Percentiles rank a stretch among this genome's conserved stretches.
These are phyloP conservation scores for Drosophila dives DNA, from an alignment of 2,888 invertebrate species.

Conservation along the genomic window DNA sequence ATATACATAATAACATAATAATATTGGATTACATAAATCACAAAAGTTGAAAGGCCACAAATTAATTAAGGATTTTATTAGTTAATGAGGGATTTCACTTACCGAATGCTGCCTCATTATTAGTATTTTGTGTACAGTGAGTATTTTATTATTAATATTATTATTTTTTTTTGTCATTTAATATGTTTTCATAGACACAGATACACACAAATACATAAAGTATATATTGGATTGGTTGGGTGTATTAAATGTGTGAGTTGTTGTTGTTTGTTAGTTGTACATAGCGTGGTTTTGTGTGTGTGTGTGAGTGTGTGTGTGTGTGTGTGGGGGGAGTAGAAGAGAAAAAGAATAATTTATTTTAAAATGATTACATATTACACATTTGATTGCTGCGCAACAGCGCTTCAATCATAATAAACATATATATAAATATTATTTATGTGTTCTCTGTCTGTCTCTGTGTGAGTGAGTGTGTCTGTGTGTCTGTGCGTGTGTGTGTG, in stretches of 20 bases:
- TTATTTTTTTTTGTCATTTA: slow-evolving; percentile 6
- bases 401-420: slow-evolving; percentile 52
- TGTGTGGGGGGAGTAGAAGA: slow-evolving; percentile 52
- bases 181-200: slow-evolving; percentile 53
- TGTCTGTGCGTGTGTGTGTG: slow-evolving; percentile 17
- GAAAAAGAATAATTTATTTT: slow-evolving; percentile 63
- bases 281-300: slow-evolving; percentile 13
- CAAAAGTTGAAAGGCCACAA: slow-evolving; percentile 10
- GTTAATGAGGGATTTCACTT: slow-evolving; percentile 48
- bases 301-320: slow-evolving; percentile 32
- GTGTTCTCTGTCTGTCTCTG: slow-evolving; percentile 19
- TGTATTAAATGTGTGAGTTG: slow-evolving; percentile 36
- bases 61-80: slow-evolving; percentile 21
- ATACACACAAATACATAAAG: slow-evolving; percentile 67
- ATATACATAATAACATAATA: not conserved
- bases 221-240: slow-evolving; percentile 43
- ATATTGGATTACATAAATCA: not conserved
- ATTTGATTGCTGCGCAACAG: slow-evolving; percentile 38
- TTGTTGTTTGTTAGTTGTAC: slow-evolving; percentile 28
- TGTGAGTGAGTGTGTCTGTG: slow-evolving; percentile 9
- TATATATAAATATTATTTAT: slow-evolving; percentile 38
- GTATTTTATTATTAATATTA: slow-evolving; percentile 24
- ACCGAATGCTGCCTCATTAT: slow-evolving; percentile 66
- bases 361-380: slow-evolving; percentile 53
- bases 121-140: slow-evolving; percentile 21